Evolutionary conservation across 2,888 invertebrate species (phyloP).

Genomic region (Cryptocephalus primarius): DNA sequence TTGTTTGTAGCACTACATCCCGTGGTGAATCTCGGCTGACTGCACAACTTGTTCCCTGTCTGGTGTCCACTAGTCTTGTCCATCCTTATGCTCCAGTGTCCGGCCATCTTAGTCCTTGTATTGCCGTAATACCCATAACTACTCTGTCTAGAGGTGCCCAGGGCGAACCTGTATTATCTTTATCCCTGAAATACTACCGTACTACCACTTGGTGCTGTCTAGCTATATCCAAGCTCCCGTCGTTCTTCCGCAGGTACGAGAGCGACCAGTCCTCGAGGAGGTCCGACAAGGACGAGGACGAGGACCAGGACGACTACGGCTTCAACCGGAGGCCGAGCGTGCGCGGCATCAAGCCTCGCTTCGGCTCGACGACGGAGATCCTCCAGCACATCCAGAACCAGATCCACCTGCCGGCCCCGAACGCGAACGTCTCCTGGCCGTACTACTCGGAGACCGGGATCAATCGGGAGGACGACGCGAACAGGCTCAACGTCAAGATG

Average conservation of each 20-base stretch:
- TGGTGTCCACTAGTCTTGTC: no score
- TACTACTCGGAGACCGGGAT: slow-evolving; percentile 52
- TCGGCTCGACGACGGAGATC: slow-evolving; percentile 70
- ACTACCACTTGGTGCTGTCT: no score
- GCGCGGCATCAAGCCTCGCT: slow-evolving; percentile 78
- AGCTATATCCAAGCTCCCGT: no score
- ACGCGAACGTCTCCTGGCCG: slow-evolving; percentile 49
- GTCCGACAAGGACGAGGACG: slow-evolving; percentile 48
- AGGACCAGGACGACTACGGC: slow-evolving; percentile 81
- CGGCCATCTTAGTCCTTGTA: no score
- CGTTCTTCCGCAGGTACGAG: slow-evolving; percentile 12
- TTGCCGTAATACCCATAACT: no score
- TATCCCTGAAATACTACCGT: no score
- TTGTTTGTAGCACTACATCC: no score
- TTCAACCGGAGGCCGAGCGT: slow-evolving; percentile 84
- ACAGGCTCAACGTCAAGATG: slow-evolving; percentile 25
- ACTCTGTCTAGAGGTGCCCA: no score
- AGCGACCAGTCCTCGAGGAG: slow-evolving; percentile 5
- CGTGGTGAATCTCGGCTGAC: no score
- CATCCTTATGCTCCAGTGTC: no score
- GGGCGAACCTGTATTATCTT: no score
- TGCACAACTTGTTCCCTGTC: no score
- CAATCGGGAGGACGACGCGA: slow-evolving; percentile 24
- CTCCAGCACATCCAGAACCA: slow-evolving; percentile 72
- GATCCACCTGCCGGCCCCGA: slow-evolving; percentile 41